A percentile compares a stretch with the other conserved stretches of the same genome.
These are phyloP conservation scores for Thumatha senex DNA, from an alignment of 2,888 invertebrate genomes.

Conservation along the genomic window DNA sequence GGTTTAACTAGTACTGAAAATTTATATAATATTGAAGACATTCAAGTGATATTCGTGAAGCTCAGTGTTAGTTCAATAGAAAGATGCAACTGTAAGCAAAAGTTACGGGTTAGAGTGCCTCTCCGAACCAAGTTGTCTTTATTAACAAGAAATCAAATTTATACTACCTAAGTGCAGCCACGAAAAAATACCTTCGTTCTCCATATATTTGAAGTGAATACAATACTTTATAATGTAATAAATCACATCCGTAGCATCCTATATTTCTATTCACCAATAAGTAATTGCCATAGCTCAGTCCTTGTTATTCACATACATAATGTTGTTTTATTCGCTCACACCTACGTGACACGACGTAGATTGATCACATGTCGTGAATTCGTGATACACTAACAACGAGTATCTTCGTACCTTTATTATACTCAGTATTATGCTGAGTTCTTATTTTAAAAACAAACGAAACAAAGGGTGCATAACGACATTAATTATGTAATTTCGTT, in stretches of 20 bases:
- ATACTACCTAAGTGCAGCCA: too few relatives aligned
- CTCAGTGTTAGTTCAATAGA: too few relatives aligned
- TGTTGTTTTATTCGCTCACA: constrained; percentile 33
- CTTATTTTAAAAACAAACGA: constrained; percentile 2
- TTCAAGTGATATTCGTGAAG: too few relatives aligned
- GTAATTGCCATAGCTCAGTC: constrained; percentile 20
- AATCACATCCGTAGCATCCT: constrained; percentile 6
- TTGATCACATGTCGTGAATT: constrained; percentile 27
- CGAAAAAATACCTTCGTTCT: too few relatives aligned
- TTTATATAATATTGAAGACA: too few relatives aligned
- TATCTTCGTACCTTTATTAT: constrained; percentile 13
- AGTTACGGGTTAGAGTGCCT: too few relatives aligned
- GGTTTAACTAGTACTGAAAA: too few relatives aligned
- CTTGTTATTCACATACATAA: constrained; percentile 21
- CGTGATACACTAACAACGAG: constrained; percentile 20
- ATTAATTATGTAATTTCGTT: not conserved
- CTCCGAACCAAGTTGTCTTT: too few relatives aligned
- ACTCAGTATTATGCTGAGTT: constrained; percentile 1
- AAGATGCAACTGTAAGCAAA: too few relatives aligned
- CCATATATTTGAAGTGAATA: too few relatives aligned
- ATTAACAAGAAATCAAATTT: too few relatives aligned
- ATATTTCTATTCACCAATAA: constrained; percentile 18
- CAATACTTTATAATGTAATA: constrained; percentile 1
- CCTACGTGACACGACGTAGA: constrained; percentile 32
- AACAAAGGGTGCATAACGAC: not conserved